A percentile compares a stretch with the other conserved stretches of the same genome.
These are phyloP conservation scores for Pterostichus madidus DNA, from an alignment of 2,888 invertebrate genomes.

Conservation along the genomic window DNA sequence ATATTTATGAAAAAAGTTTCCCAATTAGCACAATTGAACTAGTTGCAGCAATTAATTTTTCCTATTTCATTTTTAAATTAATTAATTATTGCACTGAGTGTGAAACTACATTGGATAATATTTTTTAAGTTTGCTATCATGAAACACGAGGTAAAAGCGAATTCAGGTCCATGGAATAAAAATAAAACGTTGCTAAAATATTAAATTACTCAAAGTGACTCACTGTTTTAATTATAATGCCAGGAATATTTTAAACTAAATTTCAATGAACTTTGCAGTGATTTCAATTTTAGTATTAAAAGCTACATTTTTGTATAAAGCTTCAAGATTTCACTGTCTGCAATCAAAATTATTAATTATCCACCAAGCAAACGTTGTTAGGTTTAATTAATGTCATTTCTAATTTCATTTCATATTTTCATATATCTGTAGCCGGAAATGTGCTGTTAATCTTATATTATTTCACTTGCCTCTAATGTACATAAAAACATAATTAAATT, in stretches of 20 bases:
- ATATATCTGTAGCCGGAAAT: too few relatives aligned
- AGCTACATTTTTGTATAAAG: too few relatives aligned
- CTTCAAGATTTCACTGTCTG: too few relatives aligned
- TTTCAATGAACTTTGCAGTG: background rate
- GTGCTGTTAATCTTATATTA: too few relatives aligned
- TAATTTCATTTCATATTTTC: too few relatives aligned
- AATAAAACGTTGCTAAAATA: slow-evolving; percentile 9
- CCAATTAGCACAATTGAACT: slow-evolving; percentile 57
- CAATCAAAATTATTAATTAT: too few relatives aligned
- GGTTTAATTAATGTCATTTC: too few relatives aligned
- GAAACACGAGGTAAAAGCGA: slow-evolving; percentile 7
- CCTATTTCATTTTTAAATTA: slow-evolving; percentile 31
- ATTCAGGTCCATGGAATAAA: slow-evolving; percentile 8
- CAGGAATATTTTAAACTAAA: background rate
- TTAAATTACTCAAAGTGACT: slow-evolving; percentile 5
- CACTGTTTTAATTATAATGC: background rate
- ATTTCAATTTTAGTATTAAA: too few relatives aligned
- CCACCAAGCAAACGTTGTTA: too few relatives aligned
- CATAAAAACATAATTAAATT: too few relatives aligned
- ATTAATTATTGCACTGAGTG: slow-evolving; percentile 27
- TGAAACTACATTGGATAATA: slow-evolving; percentile 1
- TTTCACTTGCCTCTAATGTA: too few relatives aligned
- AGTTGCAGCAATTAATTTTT: slow-evolving; percentile 50
- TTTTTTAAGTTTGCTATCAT: slow-evolving; percentile 14
- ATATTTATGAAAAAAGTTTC: slow-evolving; percentile 57